Evolutionary conservation across 2,113 vertebrate species (phyloP).

Genomic region (Atractosteus spatula): DNA sequence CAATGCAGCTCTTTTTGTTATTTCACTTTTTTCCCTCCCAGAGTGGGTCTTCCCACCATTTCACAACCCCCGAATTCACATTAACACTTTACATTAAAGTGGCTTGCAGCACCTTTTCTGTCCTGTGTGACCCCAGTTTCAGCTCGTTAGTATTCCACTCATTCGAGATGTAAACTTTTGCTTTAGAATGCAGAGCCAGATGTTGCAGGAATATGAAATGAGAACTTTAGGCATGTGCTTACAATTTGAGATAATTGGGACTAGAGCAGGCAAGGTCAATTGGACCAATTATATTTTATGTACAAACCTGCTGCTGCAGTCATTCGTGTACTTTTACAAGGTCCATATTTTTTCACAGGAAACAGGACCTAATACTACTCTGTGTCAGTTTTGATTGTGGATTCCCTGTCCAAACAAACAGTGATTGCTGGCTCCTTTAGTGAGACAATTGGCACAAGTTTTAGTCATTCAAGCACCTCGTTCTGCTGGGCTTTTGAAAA

Average conservation of each 20-base stretch:
- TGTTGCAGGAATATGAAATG: slow-evolving; percentile 77
- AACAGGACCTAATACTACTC: slow-evolving; percentile 78
- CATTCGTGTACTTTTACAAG: slow-evolving; percentile 54
- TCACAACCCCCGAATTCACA: background rate
- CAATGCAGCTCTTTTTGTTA: no score
- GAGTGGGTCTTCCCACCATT: background rate
- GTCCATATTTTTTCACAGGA: slow-evolving; percentile 72
- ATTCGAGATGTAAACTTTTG: slow-evolving; percentile 34
- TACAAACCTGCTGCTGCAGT: slow-evolving; percentile 77
- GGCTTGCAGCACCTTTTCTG: background rate
- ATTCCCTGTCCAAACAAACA: slow-evolving; percentile 75
- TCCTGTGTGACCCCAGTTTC: slow-evolving; percentile 27
- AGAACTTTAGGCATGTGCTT: slow-evolving; percentile 86
- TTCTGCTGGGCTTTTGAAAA: slow-evolving; percentile 20
- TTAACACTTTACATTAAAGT: slow-evolving; percentile 17
- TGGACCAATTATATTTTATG: slow-evolving; percentile 88
- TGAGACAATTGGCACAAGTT: slow-evolving; percentile 53
- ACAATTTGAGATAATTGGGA: slow-evolving; percentile 92
- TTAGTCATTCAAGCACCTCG: slow-evolving; percentile 38
- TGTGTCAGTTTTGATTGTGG: slow-evolving; percentile 77
- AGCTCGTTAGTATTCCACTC: slow-evolving; percentile 28
- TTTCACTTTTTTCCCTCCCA: no score
- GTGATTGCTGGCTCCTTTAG: slow-evolving; percentile 46
- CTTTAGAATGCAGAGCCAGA: slow-evolving; percentile 62
- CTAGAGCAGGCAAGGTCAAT: slow-evolving; percentile 89